phyloP scores from a whole-genome alignment of 2,113 vertebrate genomes.

The Rhipidura dahli region DNA sequence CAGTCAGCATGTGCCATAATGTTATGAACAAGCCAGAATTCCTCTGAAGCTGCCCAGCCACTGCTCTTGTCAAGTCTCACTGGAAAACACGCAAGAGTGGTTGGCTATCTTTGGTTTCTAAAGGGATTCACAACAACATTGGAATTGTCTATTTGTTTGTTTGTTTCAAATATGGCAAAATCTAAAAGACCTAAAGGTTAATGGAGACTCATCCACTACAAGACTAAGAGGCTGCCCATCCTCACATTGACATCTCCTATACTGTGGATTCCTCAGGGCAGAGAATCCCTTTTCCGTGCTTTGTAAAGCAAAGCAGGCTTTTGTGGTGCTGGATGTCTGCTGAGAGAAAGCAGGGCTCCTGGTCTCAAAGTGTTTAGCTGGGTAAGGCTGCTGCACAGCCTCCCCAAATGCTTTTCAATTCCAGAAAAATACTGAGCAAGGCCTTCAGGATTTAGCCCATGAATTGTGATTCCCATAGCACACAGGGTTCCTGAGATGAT shows the following conservation, averaged over 20 bases:
- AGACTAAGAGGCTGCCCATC: not conserved
- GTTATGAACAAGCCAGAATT: not conserved
- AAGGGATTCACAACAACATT: not conserved
- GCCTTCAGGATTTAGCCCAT: not conserved
- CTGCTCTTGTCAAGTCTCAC: not conserved
- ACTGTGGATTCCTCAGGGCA: not conserved
- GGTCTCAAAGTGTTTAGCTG: not conserved
- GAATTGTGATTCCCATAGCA: not conserved
- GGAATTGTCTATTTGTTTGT: not conserved
- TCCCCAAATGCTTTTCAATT: not conserved
- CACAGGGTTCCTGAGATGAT: not conserved
- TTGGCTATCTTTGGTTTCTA: not conserved
- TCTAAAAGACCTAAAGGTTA: not conserved
- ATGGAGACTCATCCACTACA: not conserved
- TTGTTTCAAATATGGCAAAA: not conserved
- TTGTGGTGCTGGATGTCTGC: not conserved
- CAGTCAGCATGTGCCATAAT: not conserved
- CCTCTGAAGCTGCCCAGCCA: not conserved
- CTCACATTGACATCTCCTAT: not conserved
- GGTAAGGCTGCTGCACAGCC: not conserved
- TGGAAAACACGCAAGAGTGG: not conserved
- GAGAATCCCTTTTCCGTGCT: not conserved
- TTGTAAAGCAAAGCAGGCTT: not conserved
- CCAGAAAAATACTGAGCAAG: not conserved
- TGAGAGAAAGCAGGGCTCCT: not conserved